Evolutionary conservation across 2,113 vertebrate species (phyloP).

Genomic region (Centrocercus urophasianus): DNA sequence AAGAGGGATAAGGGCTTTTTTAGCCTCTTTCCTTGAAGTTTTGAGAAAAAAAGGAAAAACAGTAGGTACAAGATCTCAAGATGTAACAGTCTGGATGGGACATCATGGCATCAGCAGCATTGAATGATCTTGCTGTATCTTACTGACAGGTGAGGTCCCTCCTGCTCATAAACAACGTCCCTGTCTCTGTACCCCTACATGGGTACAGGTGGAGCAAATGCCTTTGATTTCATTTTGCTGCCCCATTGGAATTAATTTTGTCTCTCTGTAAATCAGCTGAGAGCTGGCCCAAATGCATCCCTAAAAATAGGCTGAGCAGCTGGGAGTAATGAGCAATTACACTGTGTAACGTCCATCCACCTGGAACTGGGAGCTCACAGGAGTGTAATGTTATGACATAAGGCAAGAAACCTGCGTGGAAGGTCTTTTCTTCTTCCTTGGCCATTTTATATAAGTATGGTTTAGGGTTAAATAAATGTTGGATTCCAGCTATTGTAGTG

Average conservation of each 20-base stretch:
- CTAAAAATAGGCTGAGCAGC: not conserved
- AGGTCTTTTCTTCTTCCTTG: not conserved
- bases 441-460: not conserved
- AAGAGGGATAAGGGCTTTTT: not conserved
- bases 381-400: not conserved
- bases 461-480: not conserved
- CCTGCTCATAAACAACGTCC: not conserved
- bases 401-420: not conserved
- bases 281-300: not conserved
- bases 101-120: not conserved
- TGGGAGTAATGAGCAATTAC: not conserved
- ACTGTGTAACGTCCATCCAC: not conserved
- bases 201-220: not conserved
- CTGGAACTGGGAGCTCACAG: not conserved
- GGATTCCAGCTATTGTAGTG: not conserved
- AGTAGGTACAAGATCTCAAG: not conserved
- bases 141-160: not conserved
- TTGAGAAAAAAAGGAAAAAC: not conserved
- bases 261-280: not conserved
- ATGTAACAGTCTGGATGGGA: not conserved
- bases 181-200: not conserved
- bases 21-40: not conserved
- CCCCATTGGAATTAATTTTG: not conserved
- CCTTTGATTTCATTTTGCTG: not conserved
- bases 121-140: not conserved